phyloP scores from a whole-genome alignment of 2,888 invertebrate genomes.

The Drosophila recens region DNA sequence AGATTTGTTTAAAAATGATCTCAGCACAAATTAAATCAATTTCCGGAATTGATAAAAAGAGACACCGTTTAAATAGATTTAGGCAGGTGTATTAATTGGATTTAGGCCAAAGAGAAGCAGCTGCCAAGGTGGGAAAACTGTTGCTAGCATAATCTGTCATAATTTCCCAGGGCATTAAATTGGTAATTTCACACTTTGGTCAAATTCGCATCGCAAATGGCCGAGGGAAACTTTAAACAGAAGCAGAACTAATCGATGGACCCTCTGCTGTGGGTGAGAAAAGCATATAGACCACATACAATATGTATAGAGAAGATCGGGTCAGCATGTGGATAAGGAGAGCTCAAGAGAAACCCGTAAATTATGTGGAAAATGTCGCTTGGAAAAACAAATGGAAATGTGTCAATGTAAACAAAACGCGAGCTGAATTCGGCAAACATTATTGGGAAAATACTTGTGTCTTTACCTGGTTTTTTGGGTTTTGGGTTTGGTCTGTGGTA shows the following conservation, averaged over 20 bases:
- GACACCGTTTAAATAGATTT: background rate
- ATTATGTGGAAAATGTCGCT: conserved; percentile 52
- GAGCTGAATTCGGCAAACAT: conserved; percentile 7
- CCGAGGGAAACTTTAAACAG: conserved; percentile 67
- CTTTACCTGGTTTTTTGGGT: conserved; percentile 12
- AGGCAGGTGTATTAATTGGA: conserved; percentile 26
- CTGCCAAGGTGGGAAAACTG: conserved; percentile 62
- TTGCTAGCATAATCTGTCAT: conserved; percentile 17
- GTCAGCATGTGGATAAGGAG: conserved; percentile 44
- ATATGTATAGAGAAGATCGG: background rate
- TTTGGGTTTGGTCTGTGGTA: conserved; percentile 8
- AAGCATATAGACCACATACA: conserved; percentile 9
- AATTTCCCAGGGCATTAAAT: conserved; percentile 63
- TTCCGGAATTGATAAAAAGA: conserved; percentile 7
- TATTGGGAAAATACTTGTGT: conserved; percentile 24
- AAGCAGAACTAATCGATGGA: conserved; percentile 63
- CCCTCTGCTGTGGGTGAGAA: conserved; percentile 20
- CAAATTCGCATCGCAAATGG: conserved; percentile 52
- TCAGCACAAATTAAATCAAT: conserved; percentile 30
- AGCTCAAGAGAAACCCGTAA: conserved; percentile 72
- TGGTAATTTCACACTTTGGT: conserved; percentile 63
- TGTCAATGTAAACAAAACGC: conserved; percentile 70
- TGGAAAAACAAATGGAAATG: conserved; percentile 59
- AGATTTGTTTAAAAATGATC: conserved; percentile 31
- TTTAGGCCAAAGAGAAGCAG: conserved; percentile 6